Evolutionary conservation across 2,888 invertebrate species (phyloP).

Genomic region (Eremobia ochroleuca): DNA sequence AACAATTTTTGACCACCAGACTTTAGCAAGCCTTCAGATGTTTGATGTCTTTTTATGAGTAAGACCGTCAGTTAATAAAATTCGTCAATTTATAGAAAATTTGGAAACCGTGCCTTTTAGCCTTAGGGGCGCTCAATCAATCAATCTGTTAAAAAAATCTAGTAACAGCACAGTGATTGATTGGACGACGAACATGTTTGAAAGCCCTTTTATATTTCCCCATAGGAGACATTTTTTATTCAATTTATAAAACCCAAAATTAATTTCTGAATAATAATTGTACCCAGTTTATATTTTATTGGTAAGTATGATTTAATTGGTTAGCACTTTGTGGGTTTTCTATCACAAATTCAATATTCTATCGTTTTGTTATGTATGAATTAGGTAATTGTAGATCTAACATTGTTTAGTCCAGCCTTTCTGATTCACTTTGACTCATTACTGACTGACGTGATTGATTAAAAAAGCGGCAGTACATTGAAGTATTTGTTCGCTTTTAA

Average conservation of each 20-base stretch:
- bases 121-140: slow-evolving; percentile 11
- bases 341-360: background rate
- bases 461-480: background rate
- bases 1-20: too few species aligned
- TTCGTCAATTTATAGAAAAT: background rate
- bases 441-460: background rate
- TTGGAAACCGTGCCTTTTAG: slow-evolving; percentile 7
- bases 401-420: background rate
- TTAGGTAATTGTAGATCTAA: background rate
- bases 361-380: background rate
- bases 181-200: slow-evolving; percentile 1
- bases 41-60: too few species aligned
- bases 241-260: background rate
- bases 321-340: background rate
- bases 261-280: background rate
- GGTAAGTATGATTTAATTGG: background rate
- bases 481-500: background rate
- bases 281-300: background rate
- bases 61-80: background rate
- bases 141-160: background rate
- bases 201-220: background rate
- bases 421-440: background rate
- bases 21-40: too few species aligned
- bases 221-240: background rate
- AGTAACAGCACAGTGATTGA: slow-evolving; percentile 3